Evolutionary conservation across 23 tunicate genomes (phyloP), one percentile per base, ranked within the genome.

Genomic region (Botrylloides violaceus): DNA sequence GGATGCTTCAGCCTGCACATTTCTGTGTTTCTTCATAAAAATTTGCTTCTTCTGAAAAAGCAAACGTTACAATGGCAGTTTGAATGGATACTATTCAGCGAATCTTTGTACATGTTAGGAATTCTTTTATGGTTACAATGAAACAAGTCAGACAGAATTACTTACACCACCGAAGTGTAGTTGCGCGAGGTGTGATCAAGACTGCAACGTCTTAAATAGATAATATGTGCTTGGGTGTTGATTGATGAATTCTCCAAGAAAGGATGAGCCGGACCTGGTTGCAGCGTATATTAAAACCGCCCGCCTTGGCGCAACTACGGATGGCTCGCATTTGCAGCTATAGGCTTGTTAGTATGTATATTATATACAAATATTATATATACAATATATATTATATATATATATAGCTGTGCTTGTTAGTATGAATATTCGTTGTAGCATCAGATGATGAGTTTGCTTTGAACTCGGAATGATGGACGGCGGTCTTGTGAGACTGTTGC

Each of bases 181-280:
- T 63, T 9, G 6, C 3, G 4, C 7, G 32, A 7, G 3, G 35
- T 7, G 15, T 7, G 15, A 15, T 43, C 34, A 15, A 63, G n/a
- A 3, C 70, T 63, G 70, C 70, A 63, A 28, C 35, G 70, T 33
- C 33, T 63, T 34, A 28, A 63, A 63, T 3, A 63, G 35, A 63
- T 63, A 63, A 63, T 63, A 63, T 19, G 29, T 31, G 18, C 33
- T 33, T 4, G 70, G 35, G 33, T 63, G 34, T 31, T 28, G 70
- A 28, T 63, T 63, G 33, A 63, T 25, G 9, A 63, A 63, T 63
- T 63, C 70, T 4, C 70, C 70, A 4, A 63, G 33, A 28, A 63
- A 63, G 3, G 70, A 25, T 3, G 70, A 63, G 7, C 70, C 70
- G n/a, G 70, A 15, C 9, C 70, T 63, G 4, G 35, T 28, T 4